Base-by-base conservation (phyloP, 2,113 vertebrate species). In the Phaetusa simplex region DNA sequence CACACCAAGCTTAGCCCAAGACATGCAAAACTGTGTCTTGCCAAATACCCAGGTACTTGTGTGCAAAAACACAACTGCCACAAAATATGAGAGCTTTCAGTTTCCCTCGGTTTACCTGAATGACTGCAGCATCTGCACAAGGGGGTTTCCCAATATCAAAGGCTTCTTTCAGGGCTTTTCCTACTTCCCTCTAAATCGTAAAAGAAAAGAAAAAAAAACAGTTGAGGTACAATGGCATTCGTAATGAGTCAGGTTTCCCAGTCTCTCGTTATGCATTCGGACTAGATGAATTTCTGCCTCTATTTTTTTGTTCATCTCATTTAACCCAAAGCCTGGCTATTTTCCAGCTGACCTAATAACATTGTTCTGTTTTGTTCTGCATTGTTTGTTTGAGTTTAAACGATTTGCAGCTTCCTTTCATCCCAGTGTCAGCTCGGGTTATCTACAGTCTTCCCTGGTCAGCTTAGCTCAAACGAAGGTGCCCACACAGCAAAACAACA, bases 281-380 rank as follows among this genome's bases (percentile, higher is more conserved):
- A 90, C 62, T 69, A 80, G 70, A 73, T 66, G 8, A 94, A 93
- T 89, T 96, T 95, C 81, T 85, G 67, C 49, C 58, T 87, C 38
- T 56, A 53, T 67, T 89, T 94, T 86, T 93, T 59, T 86, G 70
- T 43, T 66, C 4, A 0, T 82, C 42, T 87, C 9, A 2, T 86
- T 94, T 93, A 91, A 91, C 58, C 62, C 84, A 95, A 95, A 91
- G 45, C 38, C n/a, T 94, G 89, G 73, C 42, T 76, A 27, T 80
- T 95, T 93, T 90, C 84, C 94, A 96, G 84, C 45, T 83, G 82
- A 91, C 86, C 91, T 94, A 94, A 95, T 96, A 97, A 88, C 94
- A 90, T 92, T 94, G 42, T 86, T 92, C 96, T 93, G 79, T 77
- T 97, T 93, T 92, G 88, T 93, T 94, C 93, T 64, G 66, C n/a